These are phyloP conservation scores for Gobiocypris rarus DNA, from an alignment of 2,113 vertebrate species.

Conservation along the genomic window DNA sequence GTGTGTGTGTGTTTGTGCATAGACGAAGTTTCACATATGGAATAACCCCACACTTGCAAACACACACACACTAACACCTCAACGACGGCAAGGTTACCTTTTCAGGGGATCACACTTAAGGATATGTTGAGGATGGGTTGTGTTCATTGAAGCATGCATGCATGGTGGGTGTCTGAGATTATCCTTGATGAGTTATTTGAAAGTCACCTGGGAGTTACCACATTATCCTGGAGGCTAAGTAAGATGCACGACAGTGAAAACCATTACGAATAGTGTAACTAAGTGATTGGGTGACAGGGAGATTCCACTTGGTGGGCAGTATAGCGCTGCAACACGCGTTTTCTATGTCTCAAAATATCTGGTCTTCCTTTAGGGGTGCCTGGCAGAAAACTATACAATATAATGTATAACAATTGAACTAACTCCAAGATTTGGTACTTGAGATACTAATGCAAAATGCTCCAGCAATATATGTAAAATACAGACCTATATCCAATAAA, in stretches of 20 bases:
- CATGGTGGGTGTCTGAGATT: not conserved
- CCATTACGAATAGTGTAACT: not conserved
- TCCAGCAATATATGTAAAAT: too few species aligned
- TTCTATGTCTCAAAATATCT: not conserved
- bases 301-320: not conserved
- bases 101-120: conserved; percentile 10
- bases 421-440: not conserved
- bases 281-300: not conserved
- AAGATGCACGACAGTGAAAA: not conserved
- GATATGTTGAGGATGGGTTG: conserved; percentile 2
- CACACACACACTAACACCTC: conserved; percentile 23
- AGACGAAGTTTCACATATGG: not conserved
- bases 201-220: not conserved
- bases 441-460: too few species aligned
- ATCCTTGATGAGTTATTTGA: conserved; percentile 4
- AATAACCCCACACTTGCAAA: not conserved
- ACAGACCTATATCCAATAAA: too few species aligned
- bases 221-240: not conserved
- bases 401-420: not conserved
- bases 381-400: not conserved
- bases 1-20: not conserved
- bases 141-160: conserved; percentile 17
- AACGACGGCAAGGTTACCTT: not conserved
- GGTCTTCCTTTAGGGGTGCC: not conserved
- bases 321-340: not conserved